phyloP scores from a whole-genome alignment of 2,113 vertebrate species.

The Pyxicephalus adspersus region DNA sequence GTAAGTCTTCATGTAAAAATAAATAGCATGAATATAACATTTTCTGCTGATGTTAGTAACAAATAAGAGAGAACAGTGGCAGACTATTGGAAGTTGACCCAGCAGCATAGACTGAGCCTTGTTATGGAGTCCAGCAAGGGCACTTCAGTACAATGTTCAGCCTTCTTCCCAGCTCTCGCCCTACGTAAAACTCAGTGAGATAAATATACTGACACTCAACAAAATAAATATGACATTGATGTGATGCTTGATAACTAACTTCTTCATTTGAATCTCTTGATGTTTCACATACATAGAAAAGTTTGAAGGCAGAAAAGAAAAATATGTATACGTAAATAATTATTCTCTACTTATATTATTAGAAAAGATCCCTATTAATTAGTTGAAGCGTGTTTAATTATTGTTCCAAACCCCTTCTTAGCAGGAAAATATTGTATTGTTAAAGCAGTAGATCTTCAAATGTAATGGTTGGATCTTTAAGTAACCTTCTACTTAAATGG shows the following conservation, averaged over 20 bases:
- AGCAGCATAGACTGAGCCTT: constrained; percentile 25
- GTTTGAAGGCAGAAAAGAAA: no score
- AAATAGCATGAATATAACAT: constrained; percentile 30
- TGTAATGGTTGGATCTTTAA: no score
- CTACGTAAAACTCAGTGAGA: neutral
- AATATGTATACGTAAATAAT: no score
- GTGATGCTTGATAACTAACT: constrained; percentile 1
- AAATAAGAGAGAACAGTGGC: constrained; percentile 27
- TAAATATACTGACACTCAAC: constrained; percentile 22
- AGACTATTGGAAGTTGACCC: constrained; percentile 21
- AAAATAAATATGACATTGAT: neutral
- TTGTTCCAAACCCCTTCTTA: no score
- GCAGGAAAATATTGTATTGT: no score
- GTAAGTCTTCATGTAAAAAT: constrained; percentile 40
- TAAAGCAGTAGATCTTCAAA: no score
- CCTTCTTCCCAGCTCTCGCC: neutral
- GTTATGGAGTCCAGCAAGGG: neutral
- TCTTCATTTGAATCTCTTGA: neutral
- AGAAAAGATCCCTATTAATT: no score
- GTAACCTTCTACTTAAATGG: no score
- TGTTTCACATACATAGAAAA: no score
- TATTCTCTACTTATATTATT: no score
- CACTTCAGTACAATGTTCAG: constrained; percentile 9
- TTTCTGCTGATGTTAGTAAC: constrained; percentile 20
- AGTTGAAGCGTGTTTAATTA: no score